Evolutionary conservation across 1,140 invertebrate genomes (phyloP), one percentile per base, ranked within the genome.

Genomic region (Centruroides vittatus): DNA sequence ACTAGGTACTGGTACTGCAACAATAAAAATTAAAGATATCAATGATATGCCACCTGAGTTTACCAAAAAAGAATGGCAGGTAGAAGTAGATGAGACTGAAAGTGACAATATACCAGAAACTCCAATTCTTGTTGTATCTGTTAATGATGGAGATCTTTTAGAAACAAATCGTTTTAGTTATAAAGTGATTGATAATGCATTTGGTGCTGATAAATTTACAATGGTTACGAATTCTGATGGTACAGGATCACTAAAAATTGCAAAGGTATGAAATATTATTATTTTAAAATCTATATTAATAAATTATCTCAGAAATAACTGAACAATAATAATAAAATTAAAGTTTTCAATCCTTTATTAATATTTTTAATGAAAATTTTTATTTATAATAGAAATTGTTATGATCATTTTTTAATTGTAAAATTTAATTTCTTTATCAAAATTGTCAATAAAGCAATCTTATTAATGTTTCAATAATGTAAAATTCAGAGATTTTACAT

Each of bases 151-250:
- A 74, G 92, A 96, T 70, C 62, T 73, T 55, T 49, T 69, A 47
- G 91, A 94, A 76, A 94, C 91, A 3, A 95, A 94, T 73, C 93
- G 93, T 74, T 94, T 95, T 75, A 91, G 93, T 71, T 96, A 94
- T 70, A 94, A 94, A 78, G 83, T 94, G 5, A 88, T 94, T 65
- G 91, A 94, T 72, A 92, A 88, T 70, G 89, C 89, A 51, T 94
- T 92, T 73, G 92, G 92, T 52, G 90, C 92, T 53, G 91, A 95
- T 72, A 94, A 93, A 73, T 95, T 95, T 72, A 94, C 92, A 3
- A 95, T 96, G 91, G 91, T 94, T 41, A 80, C 91, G 54, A 95
- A 95, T 73, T 93, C 93, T 73, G 92, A 95, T 71, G 92, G 91
- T 4, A 95, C 92, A 0, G 92, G 92, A 4, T 94, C 90, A 0